Conservation (phyloP, 1,140 invertebrate species). For the Pachypeltis micranthus region DNA sequence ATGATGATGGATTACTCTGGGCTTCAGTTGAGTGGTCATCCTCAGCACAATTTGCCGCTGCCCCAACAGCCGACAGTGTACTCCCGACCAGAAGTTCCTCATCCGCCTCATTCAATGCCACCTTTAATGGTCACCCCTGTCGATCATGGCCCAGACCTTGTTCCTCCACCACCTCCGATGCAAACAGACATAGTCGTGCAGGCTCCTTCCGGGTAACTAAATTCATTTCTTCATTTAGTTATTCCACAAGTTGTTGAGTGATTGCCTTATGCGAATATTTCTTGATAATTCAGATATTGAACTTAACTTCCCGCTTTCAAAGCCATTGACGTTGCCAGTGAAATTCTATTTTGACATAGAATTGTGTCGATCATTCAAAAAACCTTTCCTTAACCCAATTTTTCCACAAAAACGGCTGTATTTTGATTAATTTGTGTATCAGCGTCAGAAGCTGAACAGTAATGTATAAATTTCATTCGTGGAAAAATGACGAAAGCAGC, state of each 20-base stretch:
- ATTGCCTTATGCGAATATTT: no score
- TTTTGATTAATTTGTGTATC: no score
- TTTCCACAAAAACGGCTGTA: no score
- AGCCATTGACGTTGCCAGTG: no score
- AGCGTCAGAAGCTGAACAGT: no score
- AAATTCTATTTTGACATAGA: no score
- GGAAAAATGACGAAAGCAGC: no score
- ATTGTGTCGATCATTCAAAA: no score
- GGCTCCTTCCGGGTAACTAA: background rate
- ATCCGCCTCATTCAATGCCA: slow-evolving; percentile 29
- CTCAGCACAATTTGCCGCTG: slow-evolving; percentile 23
- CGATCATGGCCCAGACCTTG: slow-evolving; percentile 21
- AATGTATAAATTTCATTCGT: no score
- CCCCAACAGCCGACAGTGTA: slow-evolving; percentile 36
- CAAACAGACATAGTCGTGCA: slow-evolving; percentile 33
- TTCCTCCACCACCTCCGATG: slow-evolving; percentile 11
- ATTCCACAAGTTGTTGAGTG: background rate
- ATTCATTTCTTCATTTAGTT: slow-evolving; percentile 5
- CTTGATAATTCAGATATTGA: no score
- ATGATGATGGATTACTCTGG: background rate
- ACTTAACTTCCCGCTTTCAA: no score
- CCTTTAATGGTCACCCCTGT: slow-evolving; percentile 24
- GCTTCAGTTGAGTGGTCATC: background rate
- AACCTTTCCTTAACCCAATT: no score
- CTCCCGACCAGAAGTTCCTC: slow-evolving; percentile 38